These are phyloP conservation scores for Nematopogon swammerdamellus DNA, from an alignment of 2,888 invertebrate genomes.

Conservation along the genomic window DNA sequence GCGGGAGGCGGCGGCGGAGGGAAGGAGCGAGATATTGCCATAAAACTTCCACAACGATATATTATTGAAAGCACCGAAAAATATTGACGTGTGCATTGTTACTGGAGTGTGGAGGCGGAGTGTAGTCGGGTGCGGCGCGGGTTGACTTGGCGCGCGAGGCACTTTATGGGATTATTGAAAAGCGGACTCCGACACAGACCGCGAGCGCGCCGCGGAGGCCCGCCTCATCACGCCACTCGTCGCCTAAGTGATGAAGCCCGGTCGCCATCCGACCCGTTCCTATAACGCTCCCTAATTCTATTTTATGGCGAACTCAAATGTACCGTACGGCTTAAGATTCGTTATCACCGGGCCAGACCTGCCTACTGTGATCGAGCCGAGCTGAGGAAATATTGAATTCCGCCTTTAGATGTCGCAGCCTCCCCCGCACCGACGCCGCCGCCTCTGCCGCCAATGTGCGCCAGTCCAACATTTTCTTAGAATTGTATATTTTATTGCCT, in stretches of 20 bases:
- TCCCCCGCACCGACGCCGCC: too few relatives aligned
- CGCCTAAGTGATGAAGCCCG: constrained; percentile 47
- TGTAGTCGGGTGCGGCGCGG: neutral
- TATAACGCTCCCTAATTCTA: constrained; percentile 47
- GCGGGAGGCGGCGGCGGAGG: constrained; percentile 24
- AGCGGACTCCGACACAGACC: constrained; percentile 23
- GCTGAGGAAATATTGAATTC: too few relatives aligned
- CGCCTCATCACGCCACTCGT: constrained; percentile 12
- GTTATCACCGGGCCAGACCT: neutral
- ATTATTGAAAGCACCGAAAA: constrained; percentile 34
- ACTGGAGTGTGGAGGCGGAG: constrained; percentile 6
- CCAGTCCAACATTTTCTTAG: too few relatives aligned
- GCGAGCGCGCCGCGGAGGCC: too few relatives aligned
- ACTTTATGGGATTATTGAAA: constrained; percentile 43
- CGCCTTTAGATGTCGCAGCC: too few relatives aligned
- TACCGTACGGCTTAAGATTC: neutral
- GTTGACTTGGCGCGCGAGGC: constrained; percentile 19
- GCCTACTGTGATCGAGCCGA: too few relatives aligned
- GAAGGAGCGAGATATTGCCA: constrained; percentile 27
- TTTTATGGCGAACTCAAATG: constrained; percentile 40
- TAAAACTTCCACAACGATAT: constrained; percentile 37
- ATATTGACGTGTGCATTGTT: constrained; percentile 39
- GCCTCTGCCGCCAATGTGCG: too few relatives aligned
- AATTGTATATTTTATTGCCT: neutral
- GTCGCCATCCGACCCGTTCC: constrained; percentile 19